Conservation (phyloP, 2,888 invertebrate genomes). For the Drosophila prostipennis region DNA sequence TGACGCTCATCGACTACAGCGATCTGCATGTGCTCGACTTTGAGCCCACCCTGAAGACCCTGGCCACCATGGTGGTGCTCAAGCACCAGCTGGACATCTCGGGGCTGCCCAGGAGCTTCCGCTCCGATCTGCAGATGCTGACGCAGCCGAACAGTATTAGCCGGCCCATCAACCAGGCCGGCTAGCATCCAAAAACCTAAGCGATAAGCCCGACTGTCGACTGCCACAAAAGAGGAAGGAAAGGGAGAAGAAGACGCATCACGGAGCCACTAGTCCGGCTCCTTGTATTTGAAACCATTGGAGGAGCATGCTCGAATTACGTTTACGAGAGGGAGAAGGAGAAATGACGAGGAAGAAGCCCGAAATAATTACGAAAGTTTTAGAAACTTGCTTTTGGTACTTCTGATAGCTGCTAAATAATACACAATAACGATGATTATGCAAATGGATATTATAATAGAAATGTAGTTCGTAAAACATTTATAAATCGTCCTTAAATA, state of each 20-base stretch:
- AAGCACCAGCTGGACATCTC: slow-evolving; percentile 88
- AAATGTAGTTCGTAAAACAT: slow-evolving; percentile 32
- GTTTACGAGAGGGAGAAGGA: neutral
- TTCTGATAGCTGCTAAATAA: slow-evolving; percentile 20
- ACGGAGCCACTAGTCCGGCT: slow-evolving; percentile 32
- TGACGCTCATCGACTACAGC: slow-evolving; percentile 89
- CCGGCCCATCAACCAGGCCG: slow-evolving; percentile 84
- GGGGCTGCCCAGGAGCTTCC: slow-evolving; percentile 85
- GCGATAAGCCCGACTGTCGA: slow-evolving; percentile 7
- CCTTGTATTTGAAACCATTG: slow-evolving; percentile 10
- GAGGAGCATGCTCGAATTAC: slow-evolving; percentile 24
- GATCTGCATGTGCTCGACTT: slow-evolving; percentile 94
- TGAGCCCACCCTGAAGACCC: slow-evolving; percentile 89
- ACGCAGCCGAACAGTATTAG: slow-evolving; percentile 89
- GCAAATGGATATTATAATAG: slow-evolving; percentile 23
- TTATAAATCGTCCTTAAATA: slow-evolving; percentile 30
- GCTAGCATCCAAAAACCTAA: slow-evolving; percentile 63
- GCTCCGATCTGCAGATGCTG: slow-evolving; percentile 86
- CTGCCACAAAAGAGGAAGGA: slow-evolving; percentile 14
- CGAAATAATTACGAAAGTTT: slow-evolving; percentile 19
- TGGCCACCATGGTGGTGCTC: slow-evolving; percentile 88
- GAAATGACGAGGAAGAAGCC: neutral
- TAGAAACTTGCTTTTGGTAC: slow-evolving; percentile 29
- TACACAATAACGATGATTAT: slow-evolving; percentile 9
- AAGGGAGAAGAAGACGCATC: neutral